A percentile compares a stretch with the other conserved stretches of the same genome.
Evolutionary conservation across 2,797 vertebrate species (phyloP).

Genomic region (Myripristis murdjan): DNA sequence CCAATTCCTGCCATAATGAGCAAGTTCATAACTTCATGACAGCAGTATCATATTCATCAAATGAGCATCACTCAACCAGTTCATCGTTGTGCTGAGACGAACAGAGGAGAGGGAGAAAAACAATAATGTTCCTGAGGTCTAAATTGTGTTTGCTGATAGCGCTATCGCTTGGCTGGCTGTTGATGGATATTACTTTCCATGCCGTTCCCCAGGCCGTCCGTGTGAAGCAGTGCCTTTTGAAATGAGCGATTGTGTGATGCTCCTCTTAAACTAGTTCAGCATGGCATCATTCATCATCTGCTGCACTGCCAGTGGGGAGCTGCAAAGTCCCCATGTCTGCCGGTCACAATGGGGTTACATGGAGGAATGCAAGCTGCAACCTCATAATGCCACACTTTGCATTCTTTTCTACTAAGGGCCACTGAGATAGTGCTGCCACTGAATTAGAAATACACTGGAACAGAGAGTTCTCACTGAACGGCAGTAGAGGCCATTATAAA

Average conservation of each 20-base stretch:
- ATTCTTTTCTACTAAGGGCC: constrained; percentile 28
- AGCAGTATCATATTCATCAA: constrained; percentile 78
- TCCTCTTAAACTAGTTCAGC: constrained; percentile 84
- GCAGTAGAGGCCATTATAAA: constrained; percentile 37
- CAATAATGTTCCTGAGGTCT: constrained; percentile 81
- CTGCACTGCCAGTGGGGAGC: constrained; percentile 66
- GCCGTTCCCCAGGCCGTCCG: constrained; percentile 73
- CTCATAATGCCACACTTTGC: constrained; percentile 52
- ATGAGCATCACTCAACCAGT: constrained; percentile 73
- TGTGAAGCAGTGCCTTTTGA: constrained; percentile 77
- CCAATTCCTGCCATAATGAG: constrained; percentile 72
- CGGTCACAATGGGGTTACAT: constrained; percentile 73
- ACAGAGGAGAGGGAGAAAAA: constrained; percentile 67
- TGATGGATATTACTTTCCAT: constrained; percentile 85
- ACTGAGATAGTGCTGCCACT: constrained; percentile 32
- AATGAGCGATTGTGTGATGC: constrained; percentile 81
- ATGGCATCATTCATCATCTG: constrained; percentile 78
- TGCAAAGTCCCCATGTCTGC: constrained; percentile 63
- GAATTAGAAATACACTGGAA: constrained; percentile 26
- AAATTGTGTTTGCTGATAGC: constrained; percentile 85
- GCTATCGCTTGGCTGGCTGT: constrained; percentile 81
- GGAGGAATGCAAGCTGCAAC: constrained; percentile 55
- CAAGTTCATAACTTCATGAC: constrained; percentile 70
- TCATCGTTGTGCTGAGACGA: constrained; percentile 63
- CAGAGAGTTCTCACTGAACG: constrained; percentile 24